phyloP scores from a whole-genome alignment of 2,797 vertebrate species.

The Selene dorsalis region DNA sequence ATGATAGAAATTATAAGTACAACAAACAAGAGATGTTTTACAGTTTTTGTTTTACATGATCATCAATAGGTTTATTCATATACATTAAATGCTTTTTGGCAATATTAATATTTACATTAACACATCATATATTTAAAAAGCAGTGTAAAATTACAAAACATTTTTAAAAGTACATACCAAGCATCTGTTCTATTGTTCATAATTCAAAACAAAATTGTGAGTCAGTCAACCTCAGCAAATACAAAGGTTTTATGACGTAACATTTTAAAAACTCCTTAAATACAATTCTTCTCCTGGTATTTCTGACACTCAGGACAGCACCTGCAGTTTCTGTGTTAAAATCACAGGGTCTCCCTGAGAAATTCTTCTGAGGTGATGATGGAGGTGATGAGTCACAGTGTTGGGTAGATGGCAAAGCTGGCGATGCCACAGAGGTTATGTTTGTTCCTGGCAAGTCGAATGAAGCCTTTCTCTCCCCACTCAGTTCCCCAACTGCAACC shows the following conservation, averaged over 20 bases:
- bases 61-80: neutral
- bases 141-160: neutral
- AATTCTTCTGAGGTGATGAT: too few species aligned
- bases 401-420: conserved; percentile 67
- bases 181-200: neutral
- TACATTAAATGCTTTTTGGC: neutral
- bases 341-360: too few species aligned
- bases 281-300: neutral
- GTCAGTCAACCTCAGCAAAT: neutral
- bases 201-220: neutral
- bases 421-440: conserved; percentile 75
- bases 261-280: neutral
- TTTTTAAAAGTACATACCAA: neutral
- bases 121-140: neutral
- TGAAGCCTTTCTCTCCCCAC: conserved; percentile 81
- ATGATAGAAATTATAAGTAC: too few species aligned
- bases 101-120: conserved; percentile 6
- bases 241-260: neutral
- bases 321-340: neutral
- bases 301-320: neutral
- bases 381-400: conserved; percentile 42
- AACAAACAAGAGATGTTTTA: neutral
- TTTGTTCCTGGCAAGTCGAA: conserved; percentile 78
- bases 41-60: neutral
- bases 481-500: conserved; percentile 77